Evolutionary conservation across 2,888 invertebrate genomes (phyloP).

Genomic region (Myathropa florea): DNA sequence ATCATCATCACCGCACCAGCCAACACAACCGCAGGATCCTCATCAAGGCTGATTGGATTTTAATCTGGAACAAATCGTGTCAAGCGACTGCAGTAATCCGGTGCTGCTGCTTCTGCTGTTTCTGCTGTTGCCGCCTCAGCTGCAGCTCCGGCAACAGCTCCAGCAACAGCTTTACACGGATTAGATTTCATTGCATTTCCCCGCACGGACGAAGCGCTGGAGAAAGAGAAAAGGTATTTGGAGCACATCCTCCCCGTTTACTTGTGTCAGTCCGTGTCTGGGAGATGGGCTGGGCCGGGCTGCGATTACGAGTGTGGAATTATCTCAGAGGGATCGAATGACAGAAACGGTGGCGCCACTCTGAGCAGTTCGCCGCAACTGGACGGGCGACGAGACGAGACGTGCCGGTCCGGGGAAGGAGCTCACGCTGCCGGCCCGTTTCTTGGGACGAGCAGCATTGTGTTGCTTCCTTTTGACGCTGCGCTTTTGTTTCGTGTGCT

Average conservation of each 20-base stretch:
- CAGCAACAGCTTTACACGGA: slow-evolving; percentile 65
- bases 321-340: slow-evolving; percentile 69
- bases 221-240: slow-evolving; percentile 39
- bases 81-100: slow-evolving; percentile 63
- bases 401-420: neutral
- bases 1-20: neutral
- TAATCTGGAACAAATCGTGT: slow-evolving; percentile 69
- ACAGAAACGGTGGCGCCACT: slow-evolving; percentile 66
- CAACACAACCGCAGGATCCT: slow-evolving; percentile 44
- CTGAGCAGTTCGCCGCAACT: slow-evolving; percentile 41
- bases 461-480: slow-evolving; percentile 44
- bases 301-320: slow-evolving; percentile 29
- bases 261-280: slow-evolving; percentile 17
- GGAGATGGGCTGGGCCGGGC: slow-evolving; percentile 15
- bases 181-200: slow-evolving; percentile 67
- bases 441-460: slow-evolving; percentile 28
- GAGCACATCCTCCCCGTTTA: slow-evolving; percentile 45
- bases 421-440: neutral
- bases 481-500: slow-evolving; percentile 26
- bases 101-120: slow-evolving; percentile 19
- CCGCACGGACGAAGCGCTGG: slow-evolving; percentile 10
- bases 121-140: neutral
- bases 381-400: neutral
- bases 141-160: neutral
- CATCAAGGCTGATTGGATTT: slow-evolving; percentile 68